Base-by-base conservation (phyloP, 2,797 vertebrate species). In the Kryptolebias ocellatus region DNA sequence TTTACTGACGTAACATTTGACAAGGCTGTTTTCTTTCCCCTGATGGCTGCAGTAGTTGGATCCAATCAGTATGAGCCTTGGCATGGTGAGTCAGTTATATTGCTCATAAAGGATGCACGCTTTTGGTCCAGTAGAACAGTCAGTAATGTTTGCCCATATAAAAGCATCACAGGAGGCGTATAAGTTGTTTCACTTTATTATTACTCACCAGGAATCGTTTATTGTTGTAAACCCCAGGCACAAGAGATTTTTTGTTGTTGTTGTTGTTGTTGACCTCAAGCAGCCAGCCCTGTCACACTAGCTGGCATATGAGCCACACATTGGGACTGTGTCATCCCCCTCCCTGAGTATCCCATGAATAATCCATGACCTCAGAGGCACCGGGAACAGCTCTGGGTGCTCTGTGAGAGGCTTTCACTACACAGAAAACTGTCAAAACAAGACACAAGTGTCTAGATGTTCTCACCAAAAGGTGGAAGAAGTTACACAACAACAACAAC, bases 361-460 rank as follows among this genome's bases (percentile, higher is more conserved):
- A 88, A 92, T 86, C 77, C 88, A 90, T 87, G 78, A 83, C 66
- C 80, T 73, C 28, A 39, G 78, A 76, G 71, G 72, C 82, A 62
- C 20, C 2, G 4, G 51, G 68, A 74, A 64, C 57, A 71, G 76
- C 68, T 60, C 78, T 24, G 76, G 74, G 50, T 79, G 34, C 65
- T 60, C 51, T 3, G 76, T 7, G 75, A 70, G 77, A 76, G 58
- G 70, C 55, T 85, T 69, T 74, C 76, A 74, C 72, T 53, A 49
- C 82, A 75, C 80, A 74, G 75, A 67, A 77, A 72, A 66, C 81
- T 83, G 84, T 86, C 84, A 86, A 80, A 80, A 79, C 78, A 76
- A 69, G 70, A 84, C 76, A 60, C 67, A 28, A 52, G 76, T 75
- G 76, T 78, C 72, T 80, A 73, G 70, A 78, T 66, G 61, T 27